Evolutionary conservation across 1,140 invertebrate species (phyloP).

Genomic region (Nixonia krombeini): DNA sequence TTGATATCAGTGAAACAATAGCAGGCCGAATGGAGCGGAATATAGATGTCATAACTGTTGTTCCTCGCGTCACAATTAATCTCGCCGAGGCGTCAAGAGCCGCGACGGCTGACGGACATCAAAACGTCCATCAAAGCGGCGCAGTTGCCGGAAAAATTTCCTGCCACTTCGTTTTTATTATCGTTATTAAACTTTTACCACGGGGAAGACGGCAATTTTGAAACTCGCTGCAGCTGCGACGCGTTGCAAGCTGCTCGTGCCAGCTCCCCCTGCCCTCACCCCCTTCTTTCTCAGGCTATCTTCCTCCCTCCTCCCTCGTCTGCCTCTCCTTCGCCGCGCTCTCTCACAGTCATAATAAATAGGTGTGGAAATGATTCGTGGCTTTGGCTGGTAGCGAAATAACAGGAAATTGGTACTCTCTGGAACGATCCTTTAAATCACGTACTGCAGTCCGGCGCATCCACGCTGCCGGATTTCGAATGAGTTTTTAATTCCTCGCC

Average conservation of each 20-base stretch:
- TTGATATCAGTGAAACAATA: slow-evolving; percentile 40
- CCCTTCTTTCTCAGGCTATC: slow-evolving; percentile 39
- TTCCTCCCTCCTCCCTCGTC: slow-evolving; percentile 24
- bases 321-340: slow-evolving; percentile 36
- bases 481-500: slow-evolving; percentile 55
- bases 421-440: slow-evolving; percentile 58
- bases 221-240: slow-evolving; percentile 47
- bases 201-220: slow-evolving; percentile 45
- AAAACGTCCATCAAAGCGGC: slow-evolving; percentile 45
- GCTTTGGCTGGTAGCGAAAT: slow-evolving; percentile 55
- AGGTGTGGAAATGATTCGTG: slow-evolving; percentile 65
- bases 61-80: slow-evolving; percentile 41
- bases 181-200: slow-evolving; percentile 56
- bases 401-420: slow-evolving; percentile 59
- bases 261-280: slow-evolving; percentile 28
- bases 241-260: slow-evolving; percentile 52
- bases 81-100: slow-evolving; percentile 27
- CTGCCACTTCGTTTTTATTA: slow-evolving; percentile 56
- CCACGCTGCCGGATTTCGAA: slow-evolving; percentile 38
- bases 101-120: slow-evolving; percentile 38
- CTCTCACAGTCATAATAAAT: slow-evolving; percentile 55
- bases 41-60: slow-evolving; percentile 46
- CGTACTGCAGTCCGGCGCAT: slow-evolving; percentile 35
- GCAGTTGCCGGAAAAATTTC: slow-evolving; percentile 55
- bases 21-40: slow-evolving; percentile 27